Conservation (phyloP, 2,797 vertebrate species). For the Spondyliosoma cantharus region DNA sequence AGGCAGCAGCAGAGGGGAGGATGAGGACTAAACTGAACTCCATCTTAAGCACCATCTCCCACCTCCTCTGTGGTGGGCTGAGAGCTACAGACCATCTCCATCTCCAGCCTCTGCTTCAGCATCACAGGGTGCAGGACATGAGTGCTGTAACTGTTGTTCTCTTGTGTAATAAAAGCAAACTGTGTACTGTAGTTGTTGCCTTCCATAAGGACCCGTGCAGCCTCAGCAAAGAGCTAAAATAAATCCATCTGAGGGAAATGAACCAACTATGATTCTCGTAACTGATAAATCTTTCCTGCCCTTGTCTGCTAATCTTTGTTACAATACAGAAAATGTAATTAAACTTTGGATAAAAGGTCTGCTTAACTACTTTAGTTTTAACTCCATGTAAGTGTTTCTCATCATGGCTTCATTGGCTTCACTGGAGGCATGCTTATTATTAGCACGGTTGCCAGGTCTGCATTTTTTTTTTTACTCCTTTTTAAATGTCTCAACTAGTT, state of each 20-base stretch:
- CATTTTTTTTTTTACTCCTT: no score
- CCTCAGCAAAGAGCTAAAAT: background rate
- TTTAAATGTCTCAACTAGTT: no score
- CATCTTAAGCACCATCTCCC: slow-evolving; percentile 66
- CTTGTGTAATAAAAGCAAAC: slow-evolving; percentile 43
- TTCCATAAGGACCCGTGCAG: background rate
- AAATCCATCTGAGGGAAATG: rapidly evolving
- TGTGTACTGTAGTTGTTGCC: background rate
- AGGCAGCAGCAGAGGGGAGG: slow-evolving; percentile 70
- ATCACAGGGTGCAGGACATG: slow-evolving; percentile 15
- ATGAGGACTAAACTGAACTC: slow-evolving; percentile 58
- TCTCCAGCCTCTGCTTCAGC: slow-evolving; percentile 59
- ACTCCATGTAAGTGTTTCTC: background rate
- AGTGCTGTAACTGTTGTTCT: slow-evolving; percentile 12
- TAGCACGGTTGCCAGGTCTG: no score
- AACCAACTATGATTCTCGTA: background rate
- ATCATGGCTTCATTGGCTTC: background rate
- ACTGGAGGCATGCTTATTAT: background rate
- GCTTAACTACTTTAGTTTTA: background rate
- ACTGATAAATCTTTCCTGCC: background rate
- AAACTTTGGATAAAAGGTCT: background rate
- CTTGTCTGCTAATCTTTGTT: background rate
- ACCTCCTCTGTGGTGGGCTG: slow-evolving; percentile 71
- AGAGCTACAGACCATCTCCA: slow-evolving; percentile 58
- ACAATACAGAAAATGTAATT: background rate